Conservation (phyloP, 2,888 invertebrate genomes). For the Pandemis heparana region DNA sequence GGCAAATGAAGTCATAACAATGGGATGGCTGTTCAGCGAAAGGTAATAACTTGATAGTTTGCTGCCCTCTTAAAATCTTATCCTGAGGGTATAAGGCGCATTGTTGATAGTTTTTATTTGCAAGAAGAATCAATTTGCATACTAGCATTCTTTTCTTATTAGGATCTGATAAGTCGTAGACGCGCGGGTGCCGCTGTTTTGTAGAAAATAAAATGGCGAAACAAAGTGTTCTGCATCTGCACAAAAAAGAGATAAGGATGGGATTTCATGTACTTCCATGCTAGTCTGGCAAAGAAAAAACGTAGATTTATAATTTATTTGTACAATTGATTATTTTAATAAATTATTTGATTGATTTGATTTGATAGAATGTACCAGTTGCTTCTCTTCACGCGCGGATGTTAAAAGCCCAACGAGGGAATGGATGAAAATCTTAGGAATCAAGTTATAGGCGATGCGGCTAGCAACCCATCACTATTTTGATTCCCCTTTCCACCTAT, state of each 20-base stretch:
- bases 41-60: slow-evolving; percentile 53
- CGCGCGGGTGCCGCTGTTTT: slow-evolving; percentile 35
- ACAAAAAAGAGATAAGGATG: not conserved
- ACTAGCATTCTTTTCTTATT: slow-evolving; percentile 66
- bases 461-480: no score
- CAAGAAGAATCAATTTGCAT: slow-evolving; percentile 59
- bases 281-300: no score
- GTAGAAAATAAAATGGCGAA: slow-evolving; percentile 24
- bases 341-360: no score
- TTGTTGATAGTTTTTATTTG: slow-evolving; percentile 9
- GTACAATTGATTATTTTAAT: no score
- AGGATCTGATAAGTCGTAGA: slow-evolving; percentile 53
- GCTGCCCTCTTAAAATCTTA: slow-evolving; percentile 43
- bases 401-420: no score
- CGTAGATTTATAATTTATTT: no score
- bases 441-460: no score
- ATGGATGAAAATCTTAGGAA: no score
- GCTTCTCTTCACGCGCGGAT: no score
- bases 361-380: no score
- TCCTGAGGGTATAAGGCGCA: not conserved
- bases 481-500: no score
- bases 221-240: slow-evolving; percentile 26
- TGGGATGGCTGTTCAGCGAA: slow-evolving; percentile 54
- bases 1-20: slow-evolving; percentile 85
- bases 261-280: not conserved